Evolutionary conservation across 2,797 vertebrate genomes (phyloP), one percentile per base, ranked within the genome.

Genomic region (Eutrigla gurnardus): DNA sequence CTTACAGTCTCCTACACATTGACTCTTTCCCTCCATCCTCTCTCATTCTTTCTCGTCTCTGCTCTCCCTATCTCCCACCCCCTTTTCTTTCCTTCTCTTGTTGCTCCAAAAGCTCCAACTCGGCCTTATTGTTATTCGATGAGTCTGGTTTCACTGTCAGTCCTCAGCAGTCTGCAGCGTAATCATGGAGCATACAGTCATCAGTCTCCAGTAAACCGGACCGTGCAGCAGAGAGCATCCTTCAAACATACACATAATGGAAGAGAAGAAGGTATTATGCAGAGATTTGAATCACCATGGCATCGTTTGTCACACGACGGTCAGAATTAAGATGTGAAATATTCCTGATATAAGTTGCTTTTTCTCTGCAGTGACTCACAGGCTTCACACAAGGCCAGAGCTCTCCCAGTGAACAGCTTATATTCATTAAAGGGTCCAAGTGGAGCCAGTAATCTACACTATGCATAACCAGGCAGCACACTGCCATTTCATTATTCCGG

Each of bases 141-240:
- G 83, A 85, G 84, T 84, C 75, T 89, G 73, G 68, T 87, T 92
- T 88, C 84, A 78, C 80, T 83, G 83, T 92, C 75, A 72, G 79
- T 66, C 15, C 62, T 81, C 77, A 67, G 71, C 81, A 75, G 77
- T 53, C 65, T 82, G 81, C 75, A 60, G 78, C 53, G 76, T 84
- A 84, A 92, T 90, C 84, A 88, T 73, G 64, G 70, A 62, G 72
- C 70, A 40, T 65, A 60, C 75, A 35, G 67, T 82, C 80, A 89
- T 77, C 77, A 77, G 77, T 83, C 84, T 86, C 70, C 72, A 50
- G 75, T 49, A 66, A 47, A 39, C 39, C 67, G 72, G 64, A 75
- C 60, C 62, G 50, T 62, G 69, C 73, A 70, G 82, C 69, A 78
- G 32, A 75, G 52, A 39, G 72, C 61, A 71, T 69, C 52, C 73